Evolutionary conservation across 2,797 vertebrate species (phyloP), one percentile per base, ranked within the genome.

Genomic region (Toxotes lorentzi): DNA sequence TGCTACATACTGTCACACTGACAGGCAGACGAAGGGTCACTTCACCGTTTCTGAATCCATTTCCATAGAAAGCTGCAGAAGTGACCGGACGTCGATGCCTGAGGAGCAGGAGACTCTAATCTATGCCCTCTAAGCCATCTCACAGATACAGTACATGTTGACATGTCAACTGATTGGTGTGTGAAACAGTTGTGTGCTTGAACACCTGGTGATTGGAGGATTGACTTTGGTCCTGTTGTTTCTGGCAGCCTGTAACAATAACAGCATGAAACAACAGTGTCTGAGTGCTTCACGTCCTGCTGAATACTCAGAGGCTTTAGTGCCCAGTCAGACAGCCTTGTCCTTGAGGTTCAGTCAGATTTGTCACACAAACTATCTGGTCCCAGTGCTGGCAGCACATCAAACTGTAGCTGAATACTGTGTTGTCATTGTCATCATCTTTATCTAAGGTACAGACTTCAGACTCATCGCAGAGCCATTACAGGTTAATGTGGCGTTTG

Each of bases 1-100:
- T 92, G 94, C 94, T 93, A 94, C 93, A 94, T 92, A 90, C 88
- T 68, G 85, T 86, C 91, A 89, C 88, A 80, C 85, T 81, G 67
- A 79, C 73, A 76, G 82, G 61, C 80, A 41, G 83, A 79, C 74
- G 3, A 14, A 35, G 60, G 71, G 84, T 79, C 72, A 72, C 65
- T 88, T 76, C 71, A n/a, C 17, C 73, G 47, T 38, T 64, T 77
- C 83, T 66, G 56, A 86, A 78, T 65, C 69, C 16, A 21, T 62
- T 77, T 47, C 21, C 27, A 38, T 34, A 54, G 53, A 64, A 74
- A 83, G 78, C 74, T 70, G 64, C 43, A 69, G 38, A 87, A 71
- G 35, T 60, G 77, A 88, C 68, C 77, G 23, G 5, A 80, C n/a
- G 84, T 79, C 78, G n/a, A 68, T 27, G 74, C 73, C 82, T 34